Evolutionary conservation across 2,888 invertebrate genomes (phyloP), one percentile per base, ranked within the genome.

Genomic region (Andrena minutula): DNA sequence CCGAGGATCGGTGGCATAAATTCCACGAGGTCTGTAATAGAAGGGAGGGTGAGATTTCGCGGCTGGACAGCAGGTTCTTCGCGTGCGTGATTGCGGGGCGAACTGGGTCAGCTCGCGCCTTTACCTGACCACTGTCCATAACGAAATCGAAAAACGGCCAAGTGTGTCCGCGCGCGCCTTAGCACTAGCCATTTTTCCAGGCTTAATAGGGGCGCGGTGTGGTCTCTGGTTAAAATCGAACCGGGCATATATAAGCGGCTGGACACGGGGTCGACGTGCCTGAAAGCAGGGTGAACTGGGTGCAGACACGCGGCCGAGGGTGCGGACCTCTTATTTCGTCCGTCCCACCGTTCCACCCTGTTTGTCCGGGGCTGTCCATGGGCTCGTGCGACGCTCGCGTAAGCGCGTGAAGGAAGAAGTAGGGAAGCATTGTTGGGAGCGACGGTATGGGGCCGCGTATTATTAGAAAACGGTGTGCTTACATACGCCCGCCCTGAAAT

Each of bases 201-300:
- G 30, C 35, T 49, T 71, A 66, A 84, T 73, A 75, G 85, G 87
- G 91, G 92, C 73, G 91, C 85, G 90, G 89, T 70, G 91, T 83
- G 90, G 88, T 83, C 76, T 61, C 47, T 58, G 49, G 79, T 69
- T 79, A 60, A 75, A 84, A 70, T 78, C 86, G 79, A 80, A 80
- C 70, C 35, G 3, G 47, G 66, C 53, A 16, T 41, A 69, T 79
- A 63, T 61, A 70, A 77, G 28, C 64, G 70, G 56, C 73, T 58
- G 51, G 23, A 20, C 51, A 70, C 73, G 58, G 58, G 77, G 69
- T 63, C 47, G 68, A 72, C 74, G 80, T 20, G 81, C 63, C 71
- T 66, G 63, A 69, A 80, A 87, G 86, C 51, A 64, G 79, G 87
- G 26, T 68, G 71, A 89, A 89, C 72, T 84, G 90, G 56, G 47